phyloP scores from a whole-genome alignment of 2,888 invertebrate species.

The Romanomermis culicivorax region DNA sequence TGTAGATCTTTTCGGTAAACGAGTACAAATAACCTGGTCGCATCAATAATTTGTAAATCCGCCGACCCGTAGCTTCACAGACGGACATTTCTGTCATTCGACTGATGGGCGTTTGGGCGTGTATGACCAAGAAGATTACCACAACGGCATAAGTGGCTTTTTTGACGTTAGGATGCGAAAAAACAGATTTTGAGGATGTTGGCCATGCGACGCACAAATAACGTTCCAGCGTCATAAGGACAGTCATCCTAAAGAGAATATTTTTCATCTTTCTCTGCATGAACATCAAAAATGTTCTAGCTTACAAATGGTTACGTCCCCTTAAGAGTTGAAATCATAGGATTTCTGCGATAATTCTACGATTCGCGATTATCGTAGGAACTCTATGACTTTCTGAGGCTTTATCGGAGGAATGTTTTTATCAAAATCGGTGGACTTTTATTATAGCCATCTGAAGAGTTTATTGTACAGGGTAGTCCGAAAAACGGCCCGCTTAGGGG shows the following conservation, averaged over 20 bases:
- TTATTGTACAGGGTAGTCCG: too few relatives aligned
- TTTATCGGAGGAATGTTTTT: too few relatives aligned
- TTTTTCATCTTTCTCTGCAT: too few relatives aligned
- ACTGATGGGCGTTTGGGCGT: not conserved
- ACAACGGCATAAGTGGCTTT: constrained; percentile 13
- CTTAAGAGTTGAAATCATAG: too few relatives aligned
- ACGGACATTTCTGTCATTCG: not conserved
- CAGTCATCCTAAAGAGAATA: constrained; percentile 17
- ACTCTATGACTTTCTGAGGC: too few relatives aligned
- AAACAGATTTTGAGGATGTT: constrained; percentile 19
- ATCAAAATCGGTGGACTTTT: too few relatives aligned
- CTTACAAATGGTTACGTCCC: too few relatives aligned
- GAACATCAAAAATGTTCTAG: too few relatives aligned
- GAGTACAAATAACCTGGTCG: not conserved
- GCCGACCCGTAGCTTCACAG: not conserved
- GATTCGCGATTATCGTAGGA: too few relatives aligned
- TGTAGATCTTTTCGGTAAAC: not conserved
- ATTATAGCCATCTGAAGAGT: too few relatives aligned
- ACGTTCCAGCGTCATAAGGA: constrained; percentile 21
- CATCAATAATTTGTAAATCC: not conserved
- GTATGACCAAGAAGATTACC: not conserved
- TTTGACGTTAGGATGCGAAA: constrained; percentile 19
- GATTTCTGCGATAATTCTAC: too few relatives aligned
- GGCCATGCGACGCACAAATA: constrained; percentile 23
- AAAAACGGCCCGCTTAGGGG: too few relatives aligned